A percentile compares a stretch with the other conserved stretches of the same genome.
Conservation (phyloP, 2,888 invertebrate genomes). For the Lasius platythorax region DNA sequence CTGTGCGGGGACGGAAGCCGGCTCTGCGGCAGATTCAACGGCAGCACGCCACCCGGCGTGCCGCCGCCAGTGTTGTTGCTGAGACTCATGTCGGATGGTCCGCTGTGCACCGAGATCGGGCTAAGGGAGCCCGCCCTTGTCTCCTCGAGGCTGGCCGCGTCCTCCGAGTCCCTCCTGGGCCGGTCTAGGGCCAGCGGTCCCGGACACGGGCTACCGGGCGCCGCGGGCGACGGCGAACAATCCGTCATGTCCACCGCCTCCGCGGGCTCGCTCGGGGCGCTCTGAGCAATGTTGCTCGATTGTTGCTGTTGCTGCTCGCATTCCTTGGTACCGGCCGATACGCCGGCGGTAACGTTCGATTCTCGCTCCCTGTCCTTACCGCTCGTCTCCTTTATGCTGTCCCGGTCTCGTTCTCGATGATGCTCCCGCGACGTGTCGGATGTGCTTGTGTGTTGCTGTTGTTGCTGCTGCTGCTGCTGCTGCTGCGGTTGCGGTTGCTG, state of each 20-base stretch:
- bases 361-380: slow-evolving; percentile 73
- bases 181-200: slow-evolving; percentile 83
- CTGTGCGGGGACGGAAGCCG: slow-evolving; percentile 89
- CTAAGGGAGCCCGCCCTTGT: slow-evolving; percentile 83
- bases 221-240: slow-evolving; percentile 74
- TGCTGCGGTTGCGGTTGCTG: slow-evolving; percentile 84
- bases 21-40: slow-evolving; percentile 82
- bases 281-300: slow-evolving; percentile 59
- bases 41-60: slow-evolving; percentile 77
- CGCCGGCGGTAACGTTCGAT: slow-evolving; percentile 53
- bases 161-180: slow-evolving; percentile 84
- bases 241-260: slow-evolving; percentile 81
- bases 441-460: slow-evolving; percentile 69
- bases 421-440: slow-evolving; percentile 74
- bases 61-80: slow-evolving; percentile 86
- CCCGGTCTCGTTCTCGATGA: slow-evolving; percentile 83
- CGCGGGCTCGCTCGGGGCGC: slow-evolving; percentile 76
- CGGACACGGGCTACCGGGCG: slow-evolving; percentile 85
- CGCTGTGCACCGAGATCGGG: slow-evolving; percentile 86
- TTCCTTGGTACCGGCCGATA: slow-evolving; percentile 68
- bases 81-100: slow-evolving; percentile 88
- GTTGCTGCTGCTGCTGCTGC: slow-evolving; percentile 72
- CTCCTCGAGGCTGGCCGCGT: slow-evolving; percentile 82
- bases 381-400: slow-evolving; percentile 72
- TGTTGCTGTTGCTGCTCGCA: slow-evolving; percentile 69